Evolutionary conservation across 2,113 vertebrate species (phyloP).

Genomic region (Petrocephalus microphthalmus): DNA sequence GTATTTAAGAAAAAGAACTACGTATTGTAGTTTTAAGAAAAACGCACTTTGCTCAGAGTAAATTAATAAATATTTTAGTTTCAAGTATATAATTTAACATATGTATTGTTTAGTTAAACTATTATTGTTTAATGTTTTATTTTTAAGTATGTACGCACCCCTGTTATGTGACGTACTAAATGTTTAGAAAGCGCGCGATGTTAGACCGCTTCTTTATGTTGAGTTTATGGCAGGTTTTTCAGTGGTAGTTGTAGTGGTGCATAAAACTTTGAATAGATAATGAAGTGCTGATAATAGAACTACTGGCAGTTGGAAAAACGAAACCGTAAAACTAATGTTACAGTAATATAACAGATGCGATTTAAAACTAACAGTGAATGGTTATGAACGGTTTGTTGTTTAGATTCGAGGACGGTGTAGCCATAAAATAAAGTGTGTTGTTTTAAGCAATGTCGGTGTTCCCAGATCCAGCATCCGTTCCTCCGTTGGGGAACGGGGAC

Average conservation of each 20-base stretch:
- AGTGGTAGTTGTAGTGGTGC: not conserved
- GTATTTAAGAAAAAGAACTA: not conserved
- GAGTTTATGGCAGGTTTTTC: not conserved
- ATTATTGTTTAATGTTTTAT: not conserved
- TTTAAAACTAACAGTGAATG: not conserved
- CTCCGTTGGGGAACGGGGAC: constrained; percentile 35
- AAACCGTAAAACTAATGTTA: not conserved
- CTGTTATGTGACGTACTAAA: not conserved
- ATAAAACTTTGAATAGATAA: not conserved
- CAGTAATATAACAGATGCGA: not conserved
- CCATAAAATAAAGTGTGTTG: not conserved
- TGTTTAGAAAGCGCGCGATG: not conserved
- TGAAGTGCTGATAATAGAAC: not conserved
- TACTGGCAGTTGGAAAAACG: not conserved
- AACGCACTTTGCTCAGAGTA: not conserved
- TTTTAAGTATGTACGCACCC: not conserved
- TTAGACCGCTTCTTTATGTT: not conserved
- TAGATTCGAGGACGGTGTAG: not conserved
- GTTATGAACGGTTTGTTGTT: not conserved
- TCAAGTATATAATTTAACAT: not conserved
- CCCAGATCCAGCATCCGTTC: not conserved
- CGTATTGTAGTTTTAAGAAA: not conserved
- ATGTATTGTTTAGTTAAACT: not conserved
- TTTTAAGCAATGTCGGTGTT: constrained; percentile 5
- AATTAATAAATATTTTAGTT: not conserved